Evolutionary conservation across 2,797 vertebrate genomes (phyloP), one percentile per base, ranked within the genome.

Genomic region (Nyctibius grandis): DNA sequence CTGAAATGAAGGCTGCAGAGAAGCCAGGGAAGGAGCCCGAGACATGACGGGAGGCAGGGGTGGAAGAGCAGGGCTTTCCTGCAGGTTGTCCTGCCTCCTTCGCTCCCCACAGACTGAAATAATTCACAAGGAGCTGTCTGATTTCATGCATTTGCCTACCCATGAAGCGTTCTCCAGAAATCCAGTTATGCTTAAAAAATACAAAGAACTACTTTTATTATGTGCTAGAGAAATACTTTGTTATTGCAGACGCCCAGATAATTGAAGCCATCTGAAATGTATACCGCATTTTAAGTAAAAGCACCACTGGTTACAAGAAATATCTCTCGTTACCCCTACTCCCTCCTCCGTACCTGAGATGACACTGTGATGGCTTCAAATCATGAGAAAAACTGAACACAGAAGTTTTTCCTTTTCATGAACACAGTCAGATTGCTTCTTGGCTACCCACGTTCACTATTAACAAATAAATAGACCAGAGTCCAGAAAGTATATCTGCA

Each of bases 131-230:
- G 16, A 88, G 5, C 9, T 4, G 0, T 23, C 20, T 63, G 47
- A 25, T 80, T 84, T 91, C 59, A 6, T 69, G 29, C 6, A 23
- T 21, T 93, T 51, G n/a, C 2, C 16, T 73, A 8, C 17, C 31
- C 60, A 23, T 63, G 40, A 87, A 93, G 9, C 4, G 1, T 59
- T 87, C 29, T 91, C 28, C 83, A 92, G 63, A 92, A 93, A 89
- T 79, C 15, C 47, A 79, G 5, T 59, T 95, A 51, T 79, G 67
- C 93, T 74, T 84, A n/a, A 93, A 93, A 91, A 67, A 45, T 23
- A 44, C 9, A 63, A 88, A 81, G 8, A 75, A 42, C 18, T 79
- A 42, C 21, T 91, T 92, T 45, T 53, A 80, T 57, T 60, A 92
- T 93, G 51, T 89, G 48, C 51, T 93, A 67, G 50, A 93, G 38